These are phyloP conservation scores for Meloe dianella DNA, from an alignment of 2,888 invertebrate genomes.

Conservation along the genomic window DNA sequence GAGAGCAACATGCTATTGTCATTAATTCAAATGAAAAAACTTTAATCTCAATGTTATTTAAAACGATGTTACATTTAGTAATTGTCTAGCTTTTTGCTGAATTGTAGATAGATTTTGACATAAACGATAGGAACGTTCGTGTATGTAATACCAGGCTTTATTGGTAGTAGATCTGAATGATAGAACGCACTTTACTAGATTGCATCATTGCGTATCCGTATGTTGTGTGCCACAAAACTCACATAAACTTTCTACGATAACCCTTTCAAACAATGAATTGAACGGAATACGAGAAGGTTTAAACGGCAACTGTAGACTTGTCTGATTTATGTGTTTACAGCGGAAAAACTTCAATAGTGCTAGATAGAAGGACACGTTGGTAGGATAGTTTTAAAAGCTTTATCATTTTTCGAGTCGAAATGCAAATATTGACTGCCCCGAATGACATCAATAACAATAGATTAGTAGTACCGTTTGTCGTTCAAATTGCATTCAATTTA, in stretches of 20 bases:
- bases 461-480: not conserved
- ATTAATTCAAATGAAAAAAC: slow-evolving; percentile 7
- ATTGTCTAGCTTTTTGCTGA: not conserved
- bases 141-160: slow-evolving; percentile 24
- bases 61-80: slow-evolving; percentile 4
- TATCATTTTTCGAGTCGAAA: not conserved
- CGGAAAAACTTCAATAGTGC: not conserved
- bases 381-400: not conserved
- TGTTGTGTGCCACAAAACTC: slow-evolving; percentile 19
- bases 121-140: slow-evolving; percentile 21
- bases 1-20: not conserved
- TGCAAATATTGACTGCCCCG: not conserved
- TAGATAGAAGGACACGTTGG: not conserved
- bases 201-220: slow-evolving; percentile 37
- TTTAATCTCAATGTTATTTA: slow-evolving; percentile 1
- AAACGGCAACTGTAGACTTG: not conserved
- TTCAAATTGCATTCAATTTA: not conserved
- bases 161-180: slow-evolving; percentile 35
- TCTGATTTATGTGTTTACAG: slow-evolving; percentile 7
- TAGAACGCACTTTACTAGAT: slow-evolving; percentile 43
- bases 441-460: not conserved
- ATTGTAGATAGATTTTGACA: slow-evolving; percentile 1
- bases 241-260: slow-evolving; percentile 24
- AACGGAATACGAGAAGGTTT: slow-evolving; percentile 1
- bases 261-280: slow-evolving; percentile 37